phyloP scores from a whole-genome alignment of 2,888 invertebrate genomes.

The Timema podura region DNA sequence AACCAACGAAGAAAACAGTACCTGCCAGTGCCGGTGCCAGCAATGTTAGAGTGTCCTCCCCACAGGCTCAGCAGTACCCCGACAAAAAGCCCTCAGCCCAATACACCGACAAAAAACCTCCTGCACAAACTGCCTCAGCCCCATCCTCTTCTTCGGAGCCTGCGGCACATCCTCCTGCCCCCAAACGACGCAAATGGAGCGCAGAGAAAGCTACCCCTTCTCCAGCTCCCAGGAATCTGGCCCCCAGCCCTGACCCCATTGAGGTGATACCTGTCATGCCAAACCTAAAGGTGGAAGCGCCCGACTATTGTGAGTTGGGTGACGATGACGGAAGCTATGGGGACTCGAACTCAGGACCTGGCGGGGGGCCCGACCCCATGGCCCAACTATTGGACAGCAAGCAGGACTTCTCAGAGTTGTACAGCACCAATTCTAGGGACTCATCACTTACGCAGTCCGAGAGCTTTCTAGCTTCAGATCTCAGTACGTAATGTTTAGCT shows the following conservation, averaged over 20 bases:
- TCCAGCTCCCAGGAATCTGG: background rate
- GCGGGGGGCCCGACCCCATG: slow-evolving; percentile 15
- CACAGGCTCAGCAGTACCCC: slow-evolving; percentile 21
- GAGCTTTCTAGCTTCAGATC: slow-evolving; percentile 26
- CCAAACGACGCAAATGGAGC: slow-evolving; percentile 26
- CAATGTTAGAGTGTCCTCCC: slow-evolving; percentile 20
- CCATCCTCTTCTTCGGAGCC: background rate
- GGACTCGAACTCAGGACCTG: slow-evolving; percentile 20
- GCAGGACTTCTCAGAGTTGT: slow-evolving; percentile 25
- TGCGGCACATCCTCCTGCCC: slow-evolving; percentile 24
- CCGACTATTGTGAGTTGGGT: slow-evolving; percentile 50
- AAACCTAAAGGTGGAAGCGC: slow-evolving; percentile 54
- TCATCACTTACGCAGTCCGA: slow-evolving; percentile 20
- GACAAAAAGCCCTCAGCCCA: background rate
- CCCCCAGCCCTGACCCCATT: slow-evolving; percentile 40
- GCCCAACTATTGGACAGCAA: slow-evolving; percentile 22
- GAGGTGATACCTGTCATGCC: slow-evolving; percentile 49
- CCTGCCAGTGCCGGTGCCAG: slow-evolving; percentile 2
- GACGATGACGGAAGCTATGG: slow-evolving; percentile 24
- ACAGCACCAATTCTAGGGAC: slow-evolving; percentile 26
- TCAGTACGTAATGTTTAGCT: slow-evolving; percentile 27
- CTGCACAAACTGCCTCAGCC: no score
- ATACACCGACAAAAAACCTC: no score
- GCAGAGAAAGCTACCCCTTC: slow-evolving; percentile 24
- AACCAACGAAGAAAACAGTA: slow-evolving; percentile 16